Evolutionary conservation across 92 coral and sea anemone genomes (phyloP).

Genomic region (Porites rus): DNA sequence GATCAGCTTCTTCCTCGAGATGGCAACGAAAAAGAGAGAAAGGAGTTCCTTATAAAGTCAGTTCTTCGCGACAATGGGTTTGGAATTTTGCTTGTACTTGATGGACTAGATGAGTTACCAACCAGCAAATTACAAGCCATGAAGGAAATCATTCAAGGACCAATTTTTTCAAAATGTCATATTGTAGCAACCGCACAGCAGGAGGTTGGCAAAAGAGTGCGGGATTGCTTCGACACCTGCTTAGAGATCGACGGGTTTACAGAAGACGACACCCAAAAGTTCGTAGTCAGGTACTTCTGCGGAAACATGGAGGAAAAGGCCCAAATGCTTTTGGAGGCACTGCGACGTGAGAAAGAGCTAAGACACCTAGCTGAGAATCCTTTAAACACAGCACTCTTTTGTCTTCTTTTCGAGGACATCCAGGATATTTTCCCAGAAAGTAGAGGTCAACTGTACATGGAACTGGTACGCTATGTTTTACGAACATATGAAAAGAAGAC

Average conservation of each 20-base stretch:
- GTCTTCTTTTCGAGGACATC: slow-evolving; percentile 27
- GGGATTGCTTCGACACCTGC: slow-evolving; percentile 36
- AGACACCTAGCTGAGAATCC: slow-evolving; percentile 37
- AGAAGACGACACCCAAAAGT: slow-evolving; percentile 11
- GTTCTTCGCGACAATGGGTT: slow-evolving; percentile 28
- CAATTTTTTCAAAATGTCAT: slow-evolving; percentile 26
- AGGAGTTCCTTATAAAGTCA: background rate
- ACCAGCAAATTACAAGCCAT: background rate
- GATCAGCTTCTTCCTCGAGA: slow-evolving; percentile 43
- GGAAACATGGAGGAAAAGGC: background rate
- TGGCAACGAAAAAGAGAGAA: slow-evolving; percentile 9
- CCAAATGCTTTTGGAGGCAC: background rate
- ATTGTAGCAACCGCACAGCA: slow-evolving; percentile 36
- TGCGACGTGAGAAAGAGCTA: background rate
- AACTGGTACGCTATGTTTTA: slow-evolving; percentile 34
- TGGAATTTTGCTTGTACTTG: slow-evolving; percentile 36
- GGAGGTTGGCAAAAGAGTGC: slow-evolving; percentile 14
- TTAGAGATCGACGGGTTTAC: slow-evolving; percentile 45
- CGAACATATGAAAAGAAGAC: slow-evolving; percentile 21
- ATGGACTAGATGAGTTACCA: slow-evolving; percentile 45
- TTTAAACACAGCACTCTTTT: slow-evolving; percentile 52
- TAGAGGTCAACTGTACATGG: slow-evolving; percentile 27
- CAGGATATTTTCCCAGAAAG: slow-evolving; percentile 36
- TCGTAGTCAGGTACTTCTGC: slow-evolving; percentile 31
- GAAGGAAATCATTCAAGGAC: background rate